phyloP scores from a whole-genome alignment of 2,888 invertebrate genomes.

The Apamea monoglypha region DNA sequence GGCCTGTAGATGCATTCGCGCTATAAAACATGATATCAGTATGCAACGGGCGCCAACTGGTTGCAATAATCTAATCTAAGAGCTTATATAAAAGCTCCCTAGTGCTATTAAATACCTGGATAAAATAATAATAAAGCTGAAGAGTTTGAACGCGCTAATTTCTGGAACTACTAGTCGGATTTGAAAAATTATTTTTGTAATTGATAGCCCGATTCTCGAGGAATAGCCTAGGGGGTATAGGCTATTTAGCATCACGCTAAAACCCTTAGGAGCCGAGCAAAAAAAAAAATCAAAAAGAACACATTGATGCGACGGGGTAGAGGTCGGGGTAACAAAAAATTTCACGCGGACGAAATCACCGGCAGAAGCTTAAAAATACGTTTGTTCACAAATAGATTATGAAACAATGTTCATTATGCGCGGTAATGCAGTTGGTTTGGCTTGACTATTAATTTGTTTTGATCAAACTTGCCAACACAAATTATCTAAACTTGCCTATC shows the following conservation, averaged over 20 bases:
- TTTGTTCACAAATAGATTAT: conserved; percentile 15
- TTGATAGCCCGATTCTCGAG: too few species aligned
- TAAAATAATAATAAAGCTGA: too few species aligned
- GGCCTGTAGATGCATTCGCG: neutral
- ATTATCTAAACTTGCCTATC: neutral
- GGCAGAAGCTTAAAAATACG: conserved; percentile 7
- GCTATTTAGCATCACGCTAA: too few species aligned
- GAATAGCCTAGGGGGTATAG: too few species aligned
- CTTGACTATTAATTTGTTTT: neutral
- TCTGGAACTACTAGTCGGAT: too few species aligned
- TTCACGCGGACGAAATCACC: too few species aligned
- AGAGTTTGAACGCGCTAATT: too few species aligned
- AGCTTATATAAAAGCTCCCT: conserved; percentile 7
- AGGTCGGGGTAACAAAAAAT: neutral
- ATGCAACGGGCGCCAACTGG: conserved; percentile 1
- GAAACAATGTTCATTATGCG: conserved; percentile 13
- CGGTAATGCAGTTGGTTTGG: conserved; percentile 28
- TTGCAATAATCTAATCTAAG: neutral
- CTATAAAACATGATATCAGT: neutral
- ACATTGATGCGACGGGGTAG: neutral
- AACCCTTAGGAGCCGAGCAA: too few species aligned
- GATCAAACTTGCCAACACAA: neutral
- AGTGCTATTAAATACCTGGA: neutral
- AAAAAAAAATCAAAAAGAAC: too few species aligned
- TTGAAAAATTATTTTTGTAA: too few species aligned